These are phyloP conservation scores for Sandelia bainsii DNA, from an alignment of 2,797 vertebrate species.

Conservation along the genomic window DNA sequence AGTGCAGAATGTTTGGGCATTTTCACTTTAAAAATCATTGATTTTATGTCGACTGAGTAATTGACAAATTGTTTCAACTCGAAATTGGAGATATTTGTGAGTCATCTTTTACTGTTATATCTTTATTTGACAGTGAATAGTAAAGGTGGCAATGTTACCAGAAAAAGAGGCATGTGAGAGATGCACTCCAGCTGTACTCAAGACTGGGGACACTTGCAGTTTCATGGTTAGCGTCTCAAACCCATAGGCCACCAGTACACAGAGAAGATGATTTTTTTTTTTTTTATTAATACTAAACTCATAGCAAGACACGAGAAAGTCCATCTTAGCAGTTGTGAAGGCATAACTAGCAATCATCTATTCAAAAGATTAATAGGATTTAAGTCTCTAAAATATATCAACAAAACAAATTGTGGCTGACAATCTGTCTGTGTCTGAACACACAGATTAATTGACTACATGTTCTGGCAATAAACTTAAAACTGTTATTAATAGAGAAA, in stretches of 20 bases:
- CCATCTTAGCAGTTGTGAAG: background rate
- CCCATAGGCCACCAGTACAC: background rate
- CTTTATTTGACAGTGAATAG: background rate
- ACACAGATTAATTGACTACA: background rate
- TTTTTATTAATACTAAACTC: too few species aligned
- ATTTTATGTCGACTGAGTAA: background rate
- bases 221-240: too few species aligned
- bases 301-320: background rate
- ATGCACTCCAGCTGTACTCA: background rate
- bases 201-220: too few species aligned
- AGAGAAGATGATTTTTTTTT: background rate
- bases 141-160: background rate
- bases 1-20: background rate
- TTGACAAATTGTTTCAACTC: background rate
- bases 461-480: conserved; percentile 30
- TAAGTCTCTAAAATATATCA: conserved; percentile 12
- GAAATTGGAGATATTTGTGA: background rate
- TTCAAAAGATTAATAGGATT: conserved; percentile 9
- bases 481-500: conserved; percentile 37
- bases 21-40: background rate
- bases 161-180: background rate
- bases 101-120: background rate
- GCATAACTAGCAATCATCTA: background rate
- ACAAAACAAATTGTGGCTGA: conserved; percentile 16
- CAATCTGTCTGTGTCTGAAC: conserved; percentile 1